Evolutionary conservation across 2,888 invertebrate species (phyloP).

Genomic region (Byasa hedistus): DNA sequence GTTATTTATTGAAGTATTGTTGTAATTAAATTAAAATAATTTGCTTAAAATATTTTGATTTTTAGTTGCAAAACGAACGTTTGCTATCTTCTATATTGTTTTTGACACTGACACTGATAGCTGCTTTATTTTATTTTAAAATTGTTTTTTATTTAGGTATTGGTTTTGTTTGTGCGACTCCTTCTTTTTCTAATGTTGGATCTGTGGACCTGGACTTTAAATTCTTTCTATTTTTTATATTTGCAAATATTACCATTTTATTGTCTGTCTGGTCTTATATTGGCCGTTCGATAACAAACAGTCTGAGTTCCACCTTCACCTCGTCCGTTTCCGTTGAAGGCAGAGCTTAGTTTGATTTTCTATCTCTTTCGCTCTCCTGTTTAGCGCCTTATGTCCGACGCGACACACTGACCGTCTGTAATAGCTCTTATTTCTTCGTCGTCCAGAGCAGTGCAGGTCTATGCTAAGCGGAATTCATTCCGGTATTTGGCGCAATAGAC

Average conservation of each 20-base stretch:
- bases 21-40: not conserved
- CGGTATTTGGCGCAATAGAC: slow-evolving; percentile 52
- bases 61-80: not conserved
- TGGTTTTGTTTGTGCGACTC: not conserved
- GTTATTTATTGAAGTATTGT: not conserved
- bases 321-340: slow-evolving; percentile 45
- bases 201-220: not conserved
- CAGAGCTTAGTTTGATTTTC: slow-evolving; percentile 39
- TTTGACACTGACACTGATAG: slow-evolving; percentile 1
- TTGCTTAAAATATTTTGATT: slow-evolving; percentile 1
- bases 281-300: slow-evolving; percentile 51
- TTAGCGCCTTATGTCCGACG: slow-evolving; percentile 19
- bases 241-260: not conserved
- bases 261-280: slow-evolving; percentile 24
- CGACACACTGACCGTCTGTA: slow-evolving; percentile 32
- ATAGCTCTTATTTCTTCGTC: slow-evolving; percentile 32
- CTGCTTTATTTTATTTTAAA: not conserved
- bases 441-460: slow-evolving; percentile 40
- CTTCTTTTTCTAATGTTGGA: not conserved
- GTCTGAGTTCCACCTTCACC: slow-evolving; percentile 64
- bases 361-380: slow-evolving; percentile 39
- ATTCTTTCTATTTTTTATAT: not conserved
- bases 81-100: not conserved
- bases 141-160: not conserved
- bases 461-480: slow-evolving; percentile 59